These are phyloP conservation scores for Agrochola litura DNA, from an alignment of 2,888 invertebrate genomes.

Conservation along the genomic window DNA sequence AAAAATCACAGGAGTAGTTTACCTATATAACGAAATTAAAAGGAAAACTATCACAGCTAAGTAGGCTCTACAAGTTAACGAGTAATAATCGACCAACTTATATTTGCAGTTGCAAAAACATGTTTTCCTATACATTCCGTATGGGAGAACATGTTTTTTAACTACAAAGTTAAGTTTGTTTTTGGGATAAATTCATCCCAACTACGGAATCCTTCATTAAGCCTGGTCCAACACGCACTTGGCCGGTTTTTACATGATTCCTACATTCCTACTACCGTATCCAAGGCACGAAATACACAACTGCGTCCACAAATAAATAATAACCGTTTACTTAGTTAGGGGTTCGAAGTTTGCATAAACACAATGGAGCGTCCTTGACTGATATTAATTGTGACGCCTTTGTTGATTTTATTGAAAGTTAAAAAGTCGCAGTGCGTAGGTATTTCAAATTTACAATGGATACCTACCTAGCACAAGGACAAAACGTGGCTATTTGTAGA, in stretches of 20 bases:
- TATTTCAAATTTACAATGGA: constrained; percentile 52
- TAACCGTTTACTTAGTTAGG: not conserved
- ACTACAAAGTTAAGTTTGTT: too few species aligned
- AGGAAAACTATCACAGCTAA: too few species aligned
- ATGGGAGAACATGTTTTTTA: too few species aligned
- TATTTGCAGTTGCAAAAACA: too few species aligned
- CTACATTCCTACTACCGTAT: not conserved
- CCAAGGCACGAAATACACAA: not conserved
- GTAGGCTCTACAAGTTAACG: too few species aligned
- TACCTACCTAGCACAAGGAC: constrained; percentile 65
- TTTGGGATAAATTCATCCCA: too few species aligned
- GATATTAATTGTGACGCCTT: constrained; percentile 35
- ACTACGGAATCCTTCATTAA: too few species aligned
- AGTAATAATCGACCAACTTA: too few species aligned
- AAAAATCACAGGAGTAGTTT: too few species aligned
- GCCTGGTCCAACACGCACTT: too few species aligned
- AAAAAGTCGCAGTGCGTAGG: constrained; percentile 76
- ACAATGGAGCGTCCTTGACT: constrained; percentile 55
- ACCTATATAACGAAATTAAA: too few species aligned
- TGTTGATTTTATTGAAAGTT: constrained; percentile 57
- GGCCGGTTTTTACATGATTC: not conserved
- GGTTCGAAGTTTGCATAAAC: constrained; percentile 25
- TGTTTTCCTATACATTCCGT: too few species aligned
- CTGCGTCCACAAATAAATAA: constrained; percentile 8
- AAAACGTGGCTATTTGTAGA: constrained; percentile 36